phyloP scores from a whole-genome alignment of 1,140 invertebrate species.

The Drosophila grimshawi region DNA sequence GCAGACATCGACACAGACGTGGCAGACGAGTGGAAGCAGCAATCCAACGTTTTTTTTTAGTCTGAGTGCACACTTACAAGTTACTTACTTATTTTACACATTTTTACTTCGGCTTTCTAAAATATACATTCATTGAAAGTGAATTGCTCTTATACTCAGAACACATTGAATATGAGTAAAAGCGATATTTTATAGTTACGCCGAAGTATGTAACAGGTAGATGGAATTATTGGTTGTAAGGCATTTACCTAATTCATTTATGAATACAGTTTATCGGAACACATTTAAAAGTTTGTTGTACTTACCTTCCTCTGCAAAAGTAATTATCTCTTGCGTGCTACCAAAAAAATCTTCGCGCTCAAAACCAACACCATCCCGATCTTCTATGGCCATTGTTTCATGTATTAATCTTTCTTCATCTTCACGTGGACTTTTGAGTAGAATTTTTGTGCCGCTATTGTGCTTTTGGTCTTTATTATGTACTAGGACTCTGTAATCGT shows the following conservation, averaged over 20 bases:
- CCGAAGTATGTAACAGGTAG: too few species aligned
- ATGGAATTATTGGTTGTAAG: too few species aligned
- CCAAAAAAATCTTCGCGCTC: slow-evolving; percentile 91
- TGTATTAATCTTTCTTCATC: slow-evolving; percentile 9
- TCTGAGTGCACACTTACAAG: too few species aligned
- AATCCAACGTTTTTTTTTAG: too few species aligned
- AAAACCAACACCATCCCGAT: slow-evolving; percentile 78
- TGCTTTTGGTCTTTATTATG: slow-evolving; percentile 24
- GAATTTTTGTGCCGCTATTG: not conserved
- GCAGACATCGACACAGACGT: not conserved
- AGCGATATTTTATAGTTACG: too few species aligned
- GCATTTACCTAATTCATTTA: not conserved
- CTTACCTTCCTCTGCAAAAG: slow-evolving; percentile 92
- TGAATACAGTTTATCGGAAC: not conserved
- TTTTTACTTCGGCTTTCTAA: too few species aligned
- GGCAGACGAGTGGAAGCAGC: not conserved
- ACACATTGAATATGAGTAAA: too few species aligned
- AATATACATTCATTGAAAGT: too few species aligned
- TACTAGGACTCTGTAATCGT: slow-evolving; percentile 46
- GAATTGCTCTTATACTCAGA: too few species aligned
- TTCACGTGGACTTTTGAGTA: not conserved
- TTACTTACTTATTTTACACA: too few species aligned
- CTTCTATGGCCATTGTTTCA: slow-evolving; percentile 18
- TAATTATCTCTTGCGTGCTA: slow-evolving; percentile 92
- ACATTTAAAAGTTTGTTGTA: not conserved